Percentiles rank a stretch among this genome's conserved stretches.
Evolutionary conservation across 1,140 invertebrate genomes (phyloP).

Genomic region (Venustaconcha ellipsiformis): DNA sequence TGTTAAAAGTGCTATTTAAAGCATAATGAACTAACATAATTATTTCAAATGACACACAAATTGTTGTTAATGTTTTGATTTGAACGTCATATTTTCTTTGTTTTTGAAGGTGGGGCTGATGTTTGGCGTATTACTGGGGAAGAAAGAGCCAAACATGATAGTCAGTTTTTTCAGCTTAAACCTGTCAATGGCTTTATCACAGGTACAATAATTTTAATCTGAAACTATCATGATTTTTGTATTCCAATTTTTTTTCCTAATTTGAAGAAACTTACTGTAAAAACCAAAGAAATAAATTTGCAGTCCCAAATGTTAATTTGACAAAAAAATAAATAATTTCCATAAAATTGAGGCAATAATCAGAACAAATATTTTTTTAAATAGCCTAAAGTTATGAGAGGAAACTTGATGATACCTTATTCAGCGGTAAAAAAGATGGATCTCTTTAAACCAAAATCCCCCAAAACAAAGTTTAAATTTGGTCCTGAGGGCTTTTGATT

Average conservation of each 20-base stretch:
- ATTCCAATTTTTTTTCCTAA: not conserved
- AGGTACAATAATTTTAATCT: conserved; percentile 44
- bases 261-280: not conserved
- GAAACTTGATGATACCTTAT: not conserved
- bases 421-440: not conserved
- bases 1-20: no score
- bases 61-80: not conserved
- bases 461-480: no score
- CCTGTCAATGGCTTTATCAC: conserved; percentile 83
- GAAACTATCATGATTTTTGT: not conserved
- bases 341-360: conserved; percentile 1
- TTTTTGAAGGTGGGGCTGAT: conserved; percentile 71
- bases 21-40: no score
- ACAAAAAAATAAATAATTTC: not conserved
- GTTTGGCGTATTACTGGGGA: conserved; percentile 89
- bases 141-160: conserved; percentile 88
- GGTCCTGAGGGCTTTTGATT: no score
- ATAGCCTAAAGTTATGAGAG: not conserved
- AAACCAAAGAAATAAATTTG: not conserved
- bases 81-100: not conserved
- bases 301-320: not conserved
- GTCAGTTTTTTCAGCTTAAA: conserved; percentile 90
- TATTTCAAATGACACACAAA: not conserved
- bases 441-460: no score
- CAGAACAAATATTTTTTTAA: not conserved